Conservation (phyloP, 2,113 vertebrate genomes). For the crab-eating macaque (Macaca fascicularis) region DNA sequence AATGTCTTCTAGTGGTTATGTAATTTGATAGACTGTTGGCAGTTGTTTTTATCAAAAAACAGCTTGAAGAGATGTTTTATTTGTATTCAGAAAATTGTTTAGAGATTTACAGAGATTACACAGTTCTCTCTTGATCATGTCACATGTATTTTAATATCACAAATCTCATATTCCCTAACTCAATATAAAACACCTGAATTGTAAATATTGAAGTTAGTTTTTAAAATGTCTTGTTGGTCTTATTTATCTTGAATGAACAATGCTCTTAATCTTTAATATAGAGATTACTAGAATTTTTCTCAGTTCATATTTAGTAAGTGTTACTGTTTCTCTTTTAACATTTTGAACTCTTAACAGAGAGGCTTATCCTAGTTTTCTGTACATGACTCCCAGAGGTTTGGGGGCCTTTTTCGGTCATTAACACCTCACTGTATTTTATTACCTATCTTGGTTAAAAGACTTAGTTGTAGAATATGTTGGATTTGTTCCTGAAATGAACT, state of each 20-base stretch:
- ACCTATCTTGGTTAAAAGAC: background rate
- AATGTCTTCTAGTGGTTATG: background rate
- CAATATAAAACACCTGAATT: background rate
- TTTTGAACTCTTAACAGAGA: background rate
- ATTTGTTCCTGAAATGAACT: background rate
- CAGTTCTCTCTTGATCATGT: background rate
- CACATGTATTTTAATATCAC: background rate
- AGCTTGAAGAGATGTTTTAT: background rate
- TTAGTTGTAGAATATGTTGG: background rate
- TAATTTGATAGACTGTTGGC: background rate
- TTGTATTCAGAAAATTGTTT: background rate
- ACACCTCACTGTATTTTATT: background rate
- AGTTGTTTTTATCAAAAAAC: background rate
- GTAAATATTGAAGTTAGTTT: background rate
- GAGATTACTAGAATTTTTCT: background rate
- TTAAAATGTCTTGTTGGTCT: conserved; percentile 19
- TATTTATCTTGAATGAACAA: conserved; percentile 13
- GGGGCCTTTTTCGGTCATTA: background rate
- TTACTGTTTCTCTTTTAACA: background rate
- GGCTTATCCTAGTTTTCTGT: background rate
- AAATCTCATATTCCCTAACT: background rate
- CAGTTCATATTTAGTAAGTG: background rate
- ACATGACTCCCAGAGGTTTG: too few species aligned
- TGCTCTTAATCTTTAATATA: background rate
- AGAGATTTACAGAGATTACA: background rate